Percentiles rank a stretch among this genome's conserved stretches.
These are phyloP conservation scores for Megaceryle alcyon DNA, from an alignment of 2,797 vertebrate genomes.

Conservation along the genomic window DNA sequence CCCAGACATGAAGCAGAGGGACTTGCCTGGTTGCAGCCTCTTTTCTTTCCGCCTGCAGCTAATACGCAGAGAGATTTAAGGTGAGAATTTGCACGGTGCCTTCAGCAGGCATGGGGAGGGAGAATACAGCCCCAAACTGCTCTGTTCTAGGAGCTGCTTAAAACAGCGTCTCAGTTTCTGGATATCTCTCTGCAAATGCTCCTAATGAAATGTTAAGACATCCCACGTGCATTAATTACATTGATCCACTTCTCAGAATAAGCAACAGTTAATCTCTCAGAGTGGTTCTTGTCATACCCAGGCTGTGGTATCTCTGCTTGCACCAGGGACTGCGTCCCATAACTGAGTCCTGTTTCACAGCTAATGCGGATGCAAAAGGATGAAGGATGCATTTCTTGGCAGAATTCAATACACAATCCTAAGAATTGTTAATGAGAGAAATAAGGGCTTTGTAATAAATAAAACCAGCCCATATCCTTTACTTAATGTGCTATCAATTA, in stretches of 20 bases:
- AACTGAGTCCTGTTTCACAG: neutral
- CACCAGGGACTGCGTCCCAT: neutral
- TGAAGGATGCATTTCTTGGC: neutral
- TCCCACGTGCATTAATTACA: neutral
- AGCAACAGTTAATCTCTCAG: neutral
- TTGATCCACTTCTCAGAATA: neutral
- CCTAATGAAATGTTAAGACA: neutral
- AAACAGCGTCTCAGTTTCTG: neutral
- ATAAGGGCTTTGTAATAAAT: neutral
- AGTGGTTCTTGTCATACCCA: neutral
- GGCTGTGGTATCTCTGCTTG: neutral
- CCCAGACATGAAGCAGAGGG: neutral
- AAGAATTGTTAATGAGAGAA: neutral
- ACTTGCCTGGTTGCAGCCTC: neutral
- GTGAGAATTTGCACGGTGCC: neutral
- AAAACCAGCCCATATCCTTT: neutral
- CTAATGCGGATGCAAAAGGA: neutral
- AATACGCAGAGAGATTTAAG: neutral
- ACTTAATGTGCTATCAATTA: neutral
- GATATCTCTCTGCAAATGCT: neutral
- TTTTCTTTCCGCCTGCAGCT: neutral
- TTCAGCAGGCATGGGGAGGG: neutral
- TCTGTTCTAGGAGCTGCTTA: neutral
- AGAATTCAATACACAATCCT: neutral
- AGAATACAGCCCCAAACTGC: neutral